phyloP scores from a whole-genome alignment of 1,140 invertebrate genomes.

The Dendroctonus ponderosae region DNA sequence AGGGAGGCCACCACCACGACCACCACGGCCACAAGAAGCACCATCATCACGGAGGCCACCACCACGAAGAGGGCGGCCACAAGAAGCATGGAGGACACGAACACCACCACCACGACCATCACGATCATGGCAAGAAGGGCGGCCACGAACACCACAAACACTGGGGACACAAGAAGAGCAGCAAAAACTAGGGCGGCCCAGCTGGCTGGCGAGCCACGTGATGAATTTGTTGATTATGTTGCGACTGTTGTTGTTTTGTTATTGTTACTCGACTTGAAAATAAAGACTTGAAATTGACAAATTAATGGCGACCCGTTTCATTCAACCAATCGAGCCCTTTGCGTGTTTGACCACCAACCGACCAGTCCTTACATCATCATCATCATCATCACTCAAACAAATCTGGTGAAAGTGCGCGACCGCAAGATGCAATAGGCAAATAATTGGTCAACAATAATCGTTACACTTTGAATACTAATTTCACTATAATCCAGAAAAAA shows the following conservation, averaged over 20 bases:
- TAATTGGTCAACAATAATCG: slow-evolving; percentile 41
- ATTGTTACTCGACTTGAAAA: slow-evolving; percentile 26
- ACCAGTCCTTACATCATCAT: no score
- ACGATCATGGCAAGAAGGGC: slow-evolving; percentile 66
- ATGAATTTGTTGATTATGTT: slow-evolving; percentile 30
- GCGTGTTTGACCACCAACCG: no score
- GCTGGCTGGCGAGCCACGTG: background rate
- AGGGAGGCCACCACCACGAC: slow-evolving; percentile 61
- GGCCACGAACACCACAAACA: slow-evolving; percentile 66
- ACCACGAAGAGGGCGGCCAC: slow-evolving; percentile 64
- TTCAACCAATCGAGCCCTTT: background rate
- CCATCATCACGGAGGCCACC: slow-evolving; percentile 60
- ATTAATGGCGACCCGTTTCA: background rate
- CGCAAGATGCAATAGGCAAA: slow-evolving; percentile 46
- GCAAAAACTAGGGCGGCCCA: slow-evolving; percentile 29
- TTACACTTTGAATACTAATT: slow-evolving; percentile 42
- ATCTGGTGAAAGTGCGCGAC: slow-evolving; percentile 15
- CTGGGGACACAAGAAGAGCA: slow-evolving; percentile 57
- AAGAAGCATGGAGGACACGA: slow-evolving; percentile 66
- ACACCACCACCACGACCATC: slow-evolving; percentile 64
- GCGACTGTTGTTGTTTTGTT: slow-evolving; percentile 36
- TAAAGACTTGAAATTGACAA: slow-evolving; percentile 2
- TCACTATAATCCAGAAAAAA: slow-evolving; percentile 30
- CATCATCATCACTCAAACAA: no score
- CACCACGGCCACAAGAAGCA: slow-evolving; percentile 63